Percentiles rank a stretch among this genome's conserved stretches.
Evolutionary conservation across 1,140 invertebrate genomes (phyloP).

Genomic region (Gryllus bimaculatus): DNA sequence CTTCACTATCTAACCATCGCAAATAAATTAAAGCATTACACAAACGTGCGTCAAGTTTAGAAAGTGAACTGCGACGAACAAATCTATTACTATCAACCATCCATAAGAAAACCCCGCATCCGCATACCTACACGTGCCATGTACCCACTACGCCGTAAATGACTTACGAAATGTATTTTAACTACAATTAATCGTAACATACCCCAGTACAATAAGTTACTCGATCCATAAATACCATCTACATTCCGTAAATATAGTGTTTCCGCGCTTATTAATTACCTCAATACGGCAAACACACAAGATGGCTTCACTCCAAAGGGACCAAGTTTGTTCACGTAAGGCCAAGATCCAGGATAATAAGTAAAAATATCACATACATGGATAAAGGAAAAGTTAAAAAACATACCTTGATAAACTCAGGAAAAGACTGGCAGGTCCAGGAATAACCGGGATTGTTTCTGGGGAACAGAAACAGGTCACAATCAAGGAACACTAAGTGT

Average conservation of each 20-base stretch:
- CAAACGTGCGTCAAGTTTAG: too few species aligned
- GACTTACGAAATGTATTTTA: too few species aligned
- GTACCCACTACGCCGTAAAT: too few species aligned
- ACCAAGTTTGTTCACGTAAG: neutral
- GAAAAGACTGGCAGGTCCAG: constrained; percentile 22
- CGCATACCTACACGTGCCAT: too few species aligned
- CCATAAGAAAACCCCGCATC: too few species aligned
- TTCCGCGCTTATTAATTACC: neutral
- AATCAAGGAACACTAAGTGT: constrained; percentile 20
- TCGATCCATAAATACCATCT: too few species aligned
- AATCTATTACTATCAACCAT: too few species aligned
- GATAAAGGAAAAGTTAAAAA: constrained; percentile 15
- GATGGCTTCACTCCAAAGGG: neutral
- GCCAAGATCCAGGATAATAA: neutral
- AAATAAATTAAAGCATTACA: too few species aligned
- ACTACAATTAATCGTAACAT: too few species aligned
- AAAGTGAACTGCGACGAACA: too few species aligned
- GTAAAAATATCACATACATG: constrained; percentile 9
- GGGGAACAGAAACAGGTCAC: constrained; percentile 20
- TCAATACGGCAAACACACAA: neutral
- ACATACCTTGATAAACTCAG: constrained; percentile 22
- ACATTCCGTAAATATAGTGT: neutral
- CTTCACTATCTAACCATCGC: too few species aligned
- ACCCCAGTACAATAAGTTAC: too few species aligned
- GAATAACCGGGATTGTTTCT: constrained; percentile 21